Base-by-base conservation (phyloP, 2,113 vertebrate species). In the Sakesphorus luctuosus region DNA sequence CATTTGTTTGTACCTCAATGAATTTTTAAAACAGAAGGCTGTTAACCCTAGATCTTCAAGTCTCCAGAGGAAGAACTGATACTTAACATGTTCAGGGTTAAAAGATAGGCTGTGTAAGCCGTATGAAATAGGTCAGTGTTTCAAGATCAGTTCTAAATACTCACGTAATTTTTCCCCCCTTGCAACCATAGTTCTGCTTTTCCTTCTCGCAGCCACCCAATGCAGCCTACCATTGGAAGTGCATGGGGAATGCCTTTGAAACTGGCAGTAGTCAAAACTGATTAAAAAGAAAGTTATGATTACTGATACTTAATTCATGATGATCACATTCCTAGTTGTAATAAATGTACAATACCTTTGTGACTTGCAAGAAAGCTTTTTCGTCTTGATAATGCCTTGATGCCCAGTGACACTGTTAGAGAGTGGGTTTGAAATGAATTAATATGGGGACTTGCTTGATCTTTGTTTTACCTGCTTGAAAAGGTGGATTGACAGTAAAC, bases 1-100 rank as follows among this genome's bases (percentile, higher is more conserved):
- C 90, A 96, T 97, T 95, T 97, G 83, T 97, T 96, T 96, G 94
- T 89, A 95, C 89, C 97, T 97, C 96, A 90, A 97, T 98, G 97
- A 97, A 98, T 98, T 98, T 98, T 98, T 98, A 97, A 98, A 97
- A 84, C 77, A 92, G 92, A 80, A 94, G 89, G 96, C 97, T 97
- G 97, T 98, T 98, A 97, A 98, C 98, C 97, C 97, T 91, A 96
- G 97, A 97, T 98, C 97, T 95, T 96, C 93, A 47, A 69, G 85
- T 94, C 95, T 98, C 96, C 76, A 84, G 92, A 97, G 98, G 83
- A 97, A 77, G 66, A 65, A 68, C 50, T 56, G 85, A 93, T 96
- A 82, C 89, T 97, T 97, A 97, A 95, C 93, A 71, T 86, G 84
- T 93, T 82, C 91, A 56, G 97, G 97, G 97, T 97, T 97, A 97